phyloP scores from a whole-genome alignment of 2,888 invertebrate genomes.

The Portevinia maculata region DNA sequence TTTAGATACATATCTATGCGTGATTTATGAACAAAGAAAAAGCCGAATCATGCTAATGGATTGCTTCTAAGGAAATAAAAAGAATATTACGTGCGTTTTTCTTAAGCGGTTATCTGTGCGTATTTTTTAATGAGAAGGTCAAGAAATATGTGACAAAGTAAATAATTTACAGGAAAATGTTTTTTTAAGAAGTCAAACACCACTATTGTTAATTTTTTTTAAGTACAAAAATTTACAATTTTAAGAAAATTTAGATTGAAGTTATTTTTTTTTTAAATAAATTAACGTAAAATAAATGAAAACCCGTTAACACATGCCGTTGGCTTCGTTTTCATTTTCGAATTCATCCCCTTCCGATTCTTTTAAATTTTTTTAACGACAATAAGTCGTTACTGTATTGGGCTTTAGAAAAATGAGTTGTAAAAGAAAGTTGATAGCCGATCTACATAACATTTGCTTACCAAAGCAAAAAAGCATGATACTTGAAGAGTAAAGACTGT shows the following conservation, averaged over 20 bases:
- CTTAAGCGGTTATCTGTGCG: slow-evolving; percentile 20
- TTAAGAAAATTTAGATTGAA: slow-evolving; percentile 12
- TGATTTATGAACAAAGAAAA: slow-evolving; percentile 65
- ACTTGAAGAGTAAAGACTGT: slow-evolving; percentile 24
- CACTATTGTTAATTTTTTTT: slow-evolving; percentile 54
- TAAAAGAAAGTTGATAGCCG: slow-evolving; percentile 32
- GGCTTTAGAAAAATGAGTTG: slow-evolving; percentile 35
- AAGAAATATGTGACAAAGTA: slow-evolving; percentile 39
- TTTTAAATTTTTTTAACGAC: slow-evolving; percentile 29
- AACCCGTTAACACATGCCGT: slow-evolving; percentile 78
- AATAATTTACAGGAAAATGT: slow-evolving; percentile 36
- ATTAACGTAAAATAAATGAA: slow-evolving; percentile 70
- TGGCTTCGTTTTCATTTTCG: slow-evolving; percentile 78
- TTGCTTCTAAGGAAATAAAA: slow-evolving; percentile 9
- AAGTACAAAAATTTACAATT: slow-evolving; percentile 42
- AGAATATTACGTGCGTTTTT: slow-evolving; percentile 35
- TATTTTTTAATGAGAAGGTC: slow-evolving; percentile 52
- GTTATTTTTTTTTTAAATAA: slow-evolving; percentile 26
- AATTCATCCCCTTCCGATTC: slow-evolving; percentile 36
- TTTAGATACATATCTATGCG: slow-evolving; percentile 42
- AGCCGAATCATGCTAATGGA: slow-evolving; percentile 66
- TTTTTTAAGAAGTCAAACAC: slow-evolving; percentile 48
- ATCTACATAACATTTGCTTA: neutral
- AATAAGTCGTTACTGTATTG: slow-evolving; percentile 2
- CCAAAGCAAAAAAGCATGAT: slow-evolving; percentile 9